Conservation (phyloP, 92 coral and sea anemone genomes). For the Montipora capitata region DNA sequence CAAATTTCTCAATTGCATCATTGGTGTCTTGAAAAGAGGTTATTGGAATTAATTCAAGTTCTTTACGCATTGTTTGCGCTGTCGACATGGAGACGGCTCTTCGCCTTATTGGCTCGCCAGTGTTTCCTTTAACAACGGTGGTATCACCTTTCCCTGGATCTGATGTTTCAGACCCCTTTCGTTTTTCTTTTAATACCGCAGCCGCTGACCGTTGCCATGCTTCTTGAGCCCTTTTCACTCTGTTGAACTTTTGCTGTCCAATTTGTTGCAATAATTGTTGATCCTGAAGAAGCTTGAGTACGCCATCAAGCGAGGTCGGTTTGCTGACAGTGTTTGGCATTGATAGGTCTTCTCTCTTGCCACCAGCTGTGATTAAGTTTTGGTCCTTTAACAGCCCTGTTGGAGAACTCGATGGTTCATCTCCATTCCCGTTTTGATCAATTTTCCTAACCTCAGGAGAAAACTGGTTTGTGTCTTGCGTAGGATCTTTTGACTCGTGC, state of each 20-base stretch:
- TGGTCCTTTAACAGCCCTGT: not conserved
- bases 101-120: conserved; percentile 27
- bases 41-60: conserved; percentile 32
- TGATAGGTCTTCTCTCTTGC: not conserved
- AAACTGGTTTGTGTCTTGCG: conserved; percentile 2
- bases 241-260: conserved; percentile 76
- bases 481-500: not conserved
- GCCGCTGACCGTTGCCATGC: conserved; percentile 95
- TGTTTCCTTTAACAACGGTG: not conserved
- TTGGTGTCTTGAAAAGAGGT: conserved; percentile 37
- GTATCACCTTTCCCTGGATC: conserved; percentile 59
- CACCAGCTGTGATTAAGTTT: not conserved
- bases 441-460: not conserved
- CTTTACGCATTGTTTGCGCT: conserved; percentile 2
- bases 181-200: conserved; percentile 81
- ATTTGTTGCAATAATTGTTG: conserved; percentile 88
- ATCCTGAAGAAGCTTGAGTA: conserved; percentile 90
- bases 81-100: conserved; percentile 25
- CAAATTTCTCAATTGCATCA: conserved; percentile 83
- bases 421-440: not conserved
- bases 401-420: not conserved
- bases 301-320: conserved; percentile 91
- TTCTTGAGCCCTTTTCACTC: conserved; percentile 80
- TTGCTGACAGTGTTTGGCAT: not conserved
- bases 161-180: conserved; percentile 65